A percentile compares a stretch with the other conserved stretches of the same genome.
Conservation (phyloP, 2,888 invertebrate species). For the Rosalia funebris region DNA sequence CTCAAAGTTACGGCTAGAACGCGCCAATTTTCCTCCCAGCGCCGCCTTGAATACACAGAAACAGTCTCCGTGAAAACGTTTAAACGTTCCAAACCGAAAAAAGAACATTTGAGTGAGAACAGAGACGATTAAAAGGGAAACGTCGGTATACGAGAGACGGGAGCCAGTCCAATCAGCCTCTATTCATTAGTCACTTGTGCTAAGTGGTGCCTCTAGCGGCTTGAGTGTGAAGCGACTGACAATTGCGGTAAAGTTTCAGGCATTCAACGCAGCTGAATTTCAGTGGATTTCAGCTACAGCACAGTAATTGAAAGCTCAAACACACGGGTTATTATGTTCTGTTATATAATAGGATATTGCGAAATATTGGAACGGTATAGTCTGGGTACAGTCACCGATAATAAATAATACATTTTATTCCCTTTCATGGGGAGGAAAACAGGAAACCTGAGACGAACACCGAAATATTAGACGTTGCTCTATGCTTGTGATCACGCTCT, state of each 20-base stretch:
- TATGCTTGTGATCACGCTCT: too few relatives aligned
- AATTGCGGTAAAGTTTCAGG: slow-evolving; percentile 49
- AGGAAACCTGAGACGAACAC: too few relatives aligned
- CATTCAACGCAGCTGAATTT: slow-evolving; percentile 32
- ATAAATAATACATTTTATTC: too few relatives aligned
- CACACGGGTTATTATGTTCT: slow-evolving; percentile 31
- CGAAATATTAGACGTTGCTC: too few relatives aligned
- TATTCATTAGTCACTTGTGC: slow-evolving; percentile 58
- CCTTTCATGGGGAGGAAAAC: too few relatives aligned
- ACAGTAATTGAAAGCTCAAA: slow-evolving; percentile 37
- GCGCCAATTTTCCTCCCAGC: slow-evolving; percentile 45
- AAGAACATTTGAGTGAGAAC: slow-evolving; percentile 23
- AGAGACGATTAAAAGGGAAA: slow-evolving; percentile 14
- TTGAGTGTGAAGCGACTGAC: slow-evolving; percentile 55
- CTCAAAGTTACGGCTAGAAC: slow-evolving; percentile 42
- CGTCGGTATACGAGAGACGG: slow-evolving; percentile 27
- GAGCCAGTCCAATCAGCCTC: slow-evolving; percentile 53
- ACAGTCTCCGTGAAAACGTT: slow-evolving; percentile 37
- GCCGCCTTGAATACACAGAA: slow-evolving; percentile 46
- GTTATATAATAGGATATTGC: slow-evolving; percentile 32
- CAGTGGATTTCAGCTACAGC: slow-evolving; percentile 33
- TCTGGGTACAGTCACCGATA: too few relatives aligned
- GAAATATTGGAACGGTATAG: too few relatives aligned
- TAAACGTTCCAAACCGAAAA: slow-evolving; percentile 31
- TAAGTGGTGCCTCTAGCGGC: slow-evolving; percentile 55